Evolutionary conservation across 2,797 vertebrate genomes (phyloP).

Genomic region (Sarcophilus harrisii): DNA sequence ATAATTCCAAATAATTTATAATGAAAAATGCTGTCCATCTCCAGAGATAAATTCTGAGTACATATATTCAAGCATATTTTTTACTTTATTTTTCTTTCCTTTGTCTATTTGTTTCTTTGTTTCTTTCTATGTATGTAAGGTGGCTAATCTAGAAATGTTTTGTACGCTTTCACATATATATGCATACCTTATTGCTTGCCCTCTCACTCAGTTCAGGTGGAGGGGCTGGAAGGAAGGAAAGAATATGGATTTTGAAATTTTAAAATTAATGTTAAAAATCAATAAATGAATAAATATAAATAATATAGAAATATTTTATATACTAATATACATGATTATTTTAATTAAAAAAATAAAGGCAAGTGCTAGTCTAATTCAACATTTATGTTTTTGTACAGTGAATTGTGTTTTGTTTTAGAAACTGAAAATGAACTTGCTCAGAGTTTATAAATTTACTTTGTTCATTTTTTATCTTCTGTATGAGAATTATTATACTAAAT

Average conservation of each 20-base stretch:
- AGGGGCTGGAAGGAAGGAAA: background rate
- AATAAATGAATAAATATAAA: background rate
- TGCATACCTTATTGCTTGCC: background rate
- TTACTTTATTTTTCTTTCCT: background rate
- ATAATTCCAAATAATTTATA: background rate
- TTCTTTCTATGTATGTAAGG: background rate
- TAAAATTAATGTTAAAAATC: background rate
- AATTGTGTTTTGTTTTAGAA: background rate
- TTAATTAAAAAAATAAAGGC: no score
- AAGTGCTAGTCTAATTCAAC: background rate
- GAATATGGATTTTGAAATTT: background rate
- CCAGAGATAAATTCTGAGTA: background rate
- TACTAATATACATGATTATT: background rate
- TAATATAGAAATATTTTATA: background rate
- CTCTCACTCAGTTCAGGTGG: background rate
- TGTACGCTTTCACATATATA: background rate
- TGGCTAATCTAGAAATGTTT: background rate
- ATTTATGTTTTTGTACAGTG: background rate
- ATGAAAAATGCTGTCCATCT: background rate
- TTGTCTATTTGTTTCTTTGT: background rate
- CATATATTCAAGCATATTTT: background rate
- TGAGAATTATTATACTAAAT: constrained; percentile 1
- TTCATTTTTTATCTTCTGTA: constrained; percentile 35
- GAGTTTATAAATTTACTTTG: background rate
- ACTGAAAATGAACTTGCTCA: background rate